Evolutionary conservation across 2,113 vertebrate genomes (phyloP), one percentile per base, ranked within the genome.

Genomic region (Datnioides undecimradiatus): DNA sequence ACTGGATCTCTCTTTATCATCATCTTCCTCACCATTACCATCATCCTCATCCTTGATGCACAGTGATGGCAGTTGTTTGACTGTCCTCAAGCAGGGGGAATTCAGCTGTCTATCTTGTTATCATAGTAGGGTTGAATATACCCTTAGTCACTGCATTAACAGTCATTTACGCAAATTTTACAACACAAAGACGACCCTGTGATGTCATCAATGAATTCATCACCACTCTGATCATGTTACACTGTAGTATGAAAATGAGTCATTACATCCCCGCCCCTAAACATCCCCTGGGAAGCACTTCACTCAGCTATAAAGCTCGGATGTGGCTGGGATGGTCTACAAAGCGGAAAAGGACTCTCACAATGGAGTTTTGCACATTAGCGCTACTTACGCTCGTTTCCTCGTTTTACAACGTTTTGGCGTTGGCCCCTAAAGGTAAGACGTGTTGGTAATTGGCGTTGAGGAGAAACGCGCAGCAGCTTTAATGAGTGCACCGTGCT

Each of bases 321-420:
- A 60, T 19, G 31, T 14, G 74, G 19, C 34, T 51, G 48, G 60
- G 73, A 41, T 69, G 64, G 40, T 85, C 64, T 2, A 8, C 63
- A 68, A 59, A 79, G 65, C 57, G 23, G 62, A 65, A 67, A 52
- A 79, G 14, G 74, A 76, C n/a, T 51, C 33, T 5, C 45, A 85
- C n/a, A 27, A 95, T 95, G 95, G 87, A 86, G 69, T 75, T 76
- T 21, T 72, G 8, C 31, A 49, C 54, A 1, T n/a, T 92, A 3
- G 33, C 82, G 17, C 55, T 87, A 0, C 23, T 92, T 23, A 33
- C 92, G 3, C 40, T 93, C 3, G 8, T 87, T 4, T 76, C 65
- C 29, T 69, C 85, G 0, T 55, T 92, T 63, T 79, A 59, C 60
- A 76, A n/a, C 62, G 82, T 41, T 2, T 68, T 87, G 36, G 80